phyloP scores from a whole-genome alignment of 2,113 vertebrate genomes.

The Dissostichus mawsoni region DNA sequence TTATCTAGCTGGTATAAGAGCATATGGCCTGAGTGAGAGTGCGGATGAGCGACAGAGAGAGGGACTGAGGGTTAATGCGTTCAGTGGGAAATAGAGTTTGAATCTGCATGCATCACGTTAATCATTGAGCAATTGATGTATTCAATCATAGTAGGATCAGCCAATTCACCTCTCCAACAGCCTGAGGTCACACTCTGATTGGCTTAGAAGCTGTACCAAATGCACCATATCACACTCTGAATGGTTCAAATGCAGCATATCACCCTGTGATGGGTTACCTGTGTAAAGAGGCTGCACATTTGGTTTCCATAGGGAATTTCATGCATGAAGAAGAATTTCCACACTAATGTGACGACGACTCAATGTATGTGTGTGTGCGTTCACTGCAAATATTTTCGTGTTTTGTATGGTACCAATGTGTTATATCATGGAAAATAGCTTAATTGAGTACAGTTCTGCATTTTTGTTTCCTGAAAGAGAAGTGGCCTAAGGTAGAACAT shows the following conservation, averaged over 20 bases:
- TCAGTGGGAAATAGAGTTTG: neutral
- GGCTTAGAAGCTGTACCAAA: constrained; percentile 38
- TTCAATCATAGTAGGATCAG: constrained; percentile 18
- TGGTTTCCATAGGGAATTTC: constrained; percentile 18
- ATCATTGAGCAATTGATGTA: neutral
- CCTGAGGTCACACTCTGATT: constrained; percentile 55
- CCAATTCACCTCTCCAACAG: constrained; percentile 16
- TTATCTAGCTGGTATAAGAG: no score
- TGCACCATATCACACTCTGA: constrained; percentile 38
- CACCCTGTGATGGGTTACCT: constrained; percentile 22
- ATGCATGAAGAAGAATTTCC: constrained; percentile 16
- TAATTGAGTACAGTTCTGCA: neutral
- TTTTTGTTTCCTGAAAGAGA: neutral
- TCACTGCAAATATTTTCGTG: no score
- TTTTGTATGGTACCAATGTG: no score
- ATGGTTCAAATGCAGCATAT: constrained; percentile 40
- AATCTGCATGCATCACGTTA: constrained; percentile 25
- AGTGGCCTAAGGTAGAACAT: neutral
- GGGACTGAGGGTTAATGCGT: no score
- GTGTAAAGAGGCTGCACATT: neutral
- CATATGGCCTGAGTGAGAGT: no score
- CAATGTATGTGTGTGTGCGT: neutral
- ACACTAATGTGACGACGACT: neutral
- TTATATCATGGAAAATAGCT: no score
- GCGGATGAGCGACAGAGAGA: no score